These are phyloP conservation scores for Lycia hirtaria DNA, from an alignment of 2,888 invertebrate genomes.

Conservation along the genomic window DNA sequence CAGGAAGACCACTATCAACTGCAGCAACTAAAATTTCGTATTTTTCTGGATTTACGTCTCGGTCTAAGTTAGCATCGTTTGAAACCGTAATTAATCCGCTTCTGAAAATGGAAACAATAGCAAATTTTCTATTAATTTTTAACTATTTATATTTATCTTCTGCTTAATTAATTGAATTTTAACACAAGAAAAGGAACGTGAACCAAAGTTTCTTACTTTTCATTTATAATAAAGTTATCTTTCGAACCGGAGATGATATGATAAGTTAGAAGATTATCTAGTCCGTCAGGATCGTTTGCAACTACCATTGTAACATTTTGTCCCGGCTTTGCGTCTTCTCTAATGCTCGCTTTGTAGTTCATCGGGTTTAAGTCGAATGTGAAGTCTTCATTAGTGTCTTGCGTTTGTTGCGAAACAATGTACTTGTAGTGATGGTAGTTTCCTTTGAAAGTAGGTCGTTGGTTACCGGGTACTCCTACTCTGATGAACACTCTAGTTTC, in stretches of 20 bases:
- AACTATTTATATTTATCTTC: no score
- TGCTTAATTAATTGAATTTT: no score
- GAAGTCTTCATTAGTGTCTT: slow-evolving; percentile 69
- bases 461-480: slow-evolving; percentile 93
- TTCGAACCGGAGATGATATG: slow-evolving; percentile 90
- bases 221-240: slow-evolving; percentile 91
- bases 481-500: slow-evolving; percentile 88
- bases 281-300: slow-evolving; percentile 92
- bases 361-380: slow-evolving; percentile 87
- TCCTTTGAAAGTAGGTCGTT: slow-evolving; percentile 91
- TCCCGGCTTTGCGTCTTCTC: slow-evolving; percentile 89
- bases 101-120: no score
- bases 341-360: slow-evolving; percentile 89
- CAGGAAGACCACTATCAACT: slow-evolving; percentile 90
- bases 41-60: slow-evolving; percentile 88
- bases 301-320: slow-evolving; percentile 89
- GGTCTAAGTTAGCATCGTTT: slow-evolving; percentile 89
- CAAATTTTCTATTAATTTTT: no score
- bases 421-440: slow-evolving; percentile 87
- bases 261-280: slow-evolving; percentile 88
- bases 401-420: slow-evolving; percentile 61
- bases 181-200: no score
- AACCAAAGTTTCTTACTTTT: slow-evolving; percentile 86
- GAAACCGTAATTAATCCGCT: slow-evolving; percentile 90
- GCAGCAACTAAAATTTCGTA: slow-evolving; percentile 91